Evolutionary conservation across 2,888 invertebrate genomes (phyloP).

Genomic region (Lacanobia wlatinum): DNA sequence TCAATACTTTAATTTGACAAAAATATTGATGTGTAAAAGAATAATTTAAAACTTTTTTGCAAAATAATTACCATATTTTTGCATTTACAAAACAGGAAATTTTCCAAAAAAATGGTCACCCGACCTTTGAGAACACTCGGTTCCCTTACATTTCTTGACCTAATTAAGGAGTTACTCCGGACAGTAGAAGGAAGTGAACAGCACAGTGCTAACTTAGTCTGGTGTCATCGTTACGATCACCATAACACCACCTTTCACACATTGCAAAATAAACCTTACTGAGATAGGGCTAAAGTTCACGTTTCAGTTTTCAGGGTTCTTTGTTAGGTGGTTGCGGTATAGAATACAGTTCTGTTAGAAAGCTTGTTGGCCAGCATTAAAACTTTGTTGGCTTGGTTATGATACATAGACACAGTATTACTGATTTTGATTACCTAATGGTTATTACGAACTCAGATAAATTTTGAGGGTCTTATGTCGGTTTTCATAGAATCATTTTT

Average conservation of each 20-base stretch:
- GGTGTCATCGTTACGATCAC: constrained; percentile 37
- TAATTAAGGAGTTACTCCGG: constrained; percentile 70
- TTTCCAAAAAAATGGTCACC: constrained; percentile 30
- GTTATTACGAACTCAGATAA: background rate
- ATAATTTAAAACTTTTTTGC: too few relatives aligned
- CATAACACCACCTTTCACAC: background rate
- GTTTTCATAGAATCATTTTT: background rate
- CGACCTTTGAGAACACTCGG: constrained; percentile 49
- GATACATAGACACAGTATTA: constrained; percentile 24
- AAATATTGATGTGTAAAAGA: too few relatives aligned
- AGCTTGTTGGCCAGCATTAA: constrained; percentile 62
- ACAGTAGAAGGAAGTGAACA: constrained; percentile 58
- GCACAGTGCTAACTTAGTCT: constrained; percentile 61
- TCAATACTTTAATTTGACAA: too few relatives aligned
- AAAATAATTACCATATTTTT: too few relatives aligned
- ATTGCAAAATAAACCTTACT: constrained; percentile 13
- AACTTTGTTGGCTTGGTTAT: constrained; percentile 56
- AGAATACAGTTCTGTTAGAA: constrained; percentile 24
- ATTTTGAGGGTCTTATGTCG: background rate
- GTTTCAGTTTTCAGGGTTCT: background rate
- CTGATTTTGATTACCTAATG: constrained; percentile 33
- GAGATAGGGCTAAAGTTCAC: background rate
- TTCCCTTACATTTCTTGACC: constrained; percentile 67
- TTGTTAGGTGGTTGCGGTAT: constrained; percentile 22
- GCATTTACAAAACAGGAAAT: too few relatives aligned